These are phyloP conservation scores for Machimus rusticus DNA, from an alignment of 2,888 invertebrate genomes.

Conservation along the genomic window DNA sequence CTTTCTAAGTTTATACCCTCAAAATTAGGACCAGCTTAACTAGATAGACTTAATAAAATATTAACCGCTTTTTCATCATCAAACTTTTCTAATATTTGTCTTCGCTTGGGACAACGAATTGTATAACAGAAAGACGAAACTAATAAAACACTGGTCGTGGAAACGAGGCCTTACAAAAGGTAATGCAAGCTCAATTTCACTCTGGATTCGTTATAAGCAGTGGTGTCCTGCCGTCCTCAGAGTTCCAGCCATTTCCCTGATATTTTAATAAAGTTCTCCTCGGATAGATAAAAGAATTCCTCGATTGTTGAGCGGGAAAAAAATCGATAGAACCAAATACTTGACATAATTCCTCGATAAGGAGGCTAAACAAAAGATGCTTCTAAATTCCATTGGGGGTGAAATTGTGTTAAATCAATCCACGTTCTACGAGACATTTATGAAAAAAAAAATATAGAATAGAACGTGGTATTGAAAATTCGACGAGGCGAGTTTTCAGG, in stretches of 20 bases:
- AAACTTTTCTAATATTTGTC: background rate
- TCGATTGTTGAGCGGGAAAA: background rate
- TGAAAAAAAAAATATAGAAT: background rate
- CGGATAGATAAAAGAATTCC: background rate
- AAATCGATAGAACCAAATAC: slow-evolving; percentile 1
- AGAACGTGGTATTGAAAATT: background rate
- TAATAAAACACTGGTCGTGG: background rate
- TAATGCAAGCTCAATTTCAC: background rate
- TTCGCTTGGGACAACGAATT: background rate
- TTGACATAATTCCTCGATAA: slow-evolving; percentile 14
- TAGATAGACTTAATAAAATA: background rate
- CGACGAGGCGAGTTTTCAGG: background rate
- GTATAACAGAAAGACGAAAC: background rate
- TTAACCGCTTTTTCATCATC: background rate
- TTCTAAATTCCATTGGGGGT: background rate
- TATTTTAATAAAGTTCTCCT: background rate
- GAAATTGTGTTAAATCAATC: slow-evolving; percentile 2
- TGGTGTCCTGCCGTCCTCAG: background rate
- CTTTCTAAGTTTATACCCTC: background rate
- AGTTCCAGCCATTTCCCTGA: background rate
- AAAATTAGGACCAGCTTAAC: background rate
- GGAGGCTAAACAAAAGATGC: background rate
- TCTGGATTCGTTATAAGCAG: background rate
- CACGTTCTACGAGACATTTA: background rate
- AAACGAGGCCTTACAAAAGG: background rate